phyloP scores from a whole-genome alignment of 2,113 vertebrate species.

The Chamaetylas fuelleborni region DNA sequence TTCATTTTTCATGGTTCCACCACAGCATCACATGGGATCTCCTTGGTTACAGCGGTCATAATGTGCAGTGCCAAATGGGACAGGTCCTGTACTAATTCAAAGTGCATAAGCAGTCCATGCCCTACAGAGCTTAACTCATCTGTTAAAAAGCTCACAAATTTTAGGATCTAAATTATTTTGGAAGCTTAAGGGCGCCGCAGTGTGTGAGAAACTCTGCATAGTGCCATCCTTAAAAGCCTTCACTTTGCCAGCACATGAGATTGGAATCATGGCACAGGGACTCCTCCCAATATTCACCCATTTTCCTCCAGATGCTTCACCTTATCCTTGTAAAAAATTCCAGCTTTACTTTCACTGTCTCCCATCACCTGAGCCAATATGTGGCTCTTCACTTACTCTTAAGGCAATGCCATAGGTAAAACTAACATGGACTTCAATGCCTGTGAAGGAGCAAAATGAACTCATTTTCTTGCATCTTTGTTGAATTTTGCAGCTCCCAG shows the following conservation, averaged over 20 bases:
- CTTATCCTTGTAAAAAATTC: neutral
- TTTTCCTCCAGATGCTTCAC: no score
- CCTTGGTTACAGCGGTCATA: neutral
- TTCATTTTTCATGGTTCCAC: neutral
- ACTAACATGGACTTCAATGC: neutral
- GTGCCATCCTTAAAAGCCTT: neutral
- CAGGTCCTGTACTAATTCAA: neutral
- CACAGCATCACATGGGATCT: neutral
- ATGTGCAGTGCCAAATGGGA: neutral
- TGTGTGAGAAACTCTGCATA: neutral
- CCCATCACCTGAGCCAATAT: no score
- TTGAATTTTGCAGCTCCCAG: no score
- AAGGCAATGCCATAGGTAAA: neutral
- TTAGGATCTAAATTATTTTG: neutral
- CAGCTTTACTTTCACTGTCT: neutral
- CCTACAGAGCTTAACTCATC: neutral
- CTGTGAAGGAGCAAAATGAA: no score
- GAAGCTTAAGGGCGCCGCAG: neutral
- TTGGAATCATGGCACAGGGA: neutral
- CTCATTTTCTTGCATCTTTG: no score
- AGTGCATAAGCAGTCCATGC: neutral
- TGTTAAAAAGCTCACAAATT: neutral
- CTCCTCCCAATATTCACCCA: accelerated
- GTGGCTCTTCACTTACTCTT: accelerated
- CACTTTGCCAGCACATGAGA: neutral